Percentiles rank a stretch among this genome's conserved stretches.
phyloP scores from a whole-genome alignment of 2,888 invertebrate species.

The Timema cristinae region DNA sequence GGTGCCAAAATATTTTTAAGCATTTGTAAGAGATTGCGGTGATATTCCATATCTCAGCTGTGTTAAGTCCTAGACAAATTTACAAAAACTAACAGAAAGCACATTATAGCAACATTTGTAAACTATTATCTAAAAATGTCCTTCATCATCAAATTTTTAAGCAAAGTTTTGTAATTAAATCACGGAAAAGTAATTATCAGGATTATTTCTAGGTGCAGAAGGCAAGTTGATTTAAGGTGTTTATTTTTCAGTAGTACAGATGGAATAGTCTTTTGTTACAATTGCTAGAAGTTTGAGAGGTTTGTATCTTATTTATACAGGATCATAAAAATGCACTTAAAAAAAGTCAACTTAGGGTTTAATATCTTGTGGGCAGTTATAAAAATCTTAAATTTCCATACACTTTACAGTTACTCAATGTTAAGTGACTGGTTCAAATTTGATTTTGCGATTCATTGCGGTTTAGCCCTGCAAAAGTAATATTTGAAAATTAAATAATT shows the following conservation, averaged over 20 bases:
- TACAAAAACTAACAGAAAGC: too few species aligned
- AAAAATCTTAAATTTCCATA: conserved; percentile 12
- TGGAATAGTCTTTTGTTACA: not conserved
- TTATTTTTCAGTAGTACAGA: not conserved
- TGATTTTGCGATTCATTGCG: not conserved
- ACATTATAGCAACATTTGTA: too few species aligned
- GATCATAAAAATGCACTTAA: not conserved
- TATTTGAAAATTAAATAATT: not conserved
- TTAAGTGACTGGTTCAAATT: conserved; percentile 7
- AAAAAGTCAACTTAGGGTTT: not conserved
- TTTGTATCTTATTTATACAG: conserved; percentile 8
- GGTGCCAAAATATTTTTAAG: too few species aligned
- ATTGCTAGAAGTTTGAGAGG: conserved; percentile 4
- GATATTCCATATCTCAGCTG: too few species aligned
- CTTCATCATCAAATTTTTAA: not conserved
- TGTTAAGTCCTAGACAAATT: too few species aligned
- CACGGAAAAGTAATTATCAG: not conserved
- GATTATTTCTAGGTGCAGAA: not conserved
- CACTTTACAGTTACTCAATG: not conserved
- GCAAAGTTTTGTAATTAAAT: not conserved
- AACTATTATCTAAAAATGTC: too few species aligned
- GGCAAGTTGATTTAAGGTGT: not conserved
- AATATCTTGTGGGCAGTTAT: not conserved
- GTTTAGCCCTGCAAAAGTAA: not conserved
- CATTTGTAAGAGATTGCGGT: too few species aligned